Evolutionary conservation across 2,113 vertebrate genomes (phyloP).

Genomic region (Oryctolagus cuniculus): DNA sequence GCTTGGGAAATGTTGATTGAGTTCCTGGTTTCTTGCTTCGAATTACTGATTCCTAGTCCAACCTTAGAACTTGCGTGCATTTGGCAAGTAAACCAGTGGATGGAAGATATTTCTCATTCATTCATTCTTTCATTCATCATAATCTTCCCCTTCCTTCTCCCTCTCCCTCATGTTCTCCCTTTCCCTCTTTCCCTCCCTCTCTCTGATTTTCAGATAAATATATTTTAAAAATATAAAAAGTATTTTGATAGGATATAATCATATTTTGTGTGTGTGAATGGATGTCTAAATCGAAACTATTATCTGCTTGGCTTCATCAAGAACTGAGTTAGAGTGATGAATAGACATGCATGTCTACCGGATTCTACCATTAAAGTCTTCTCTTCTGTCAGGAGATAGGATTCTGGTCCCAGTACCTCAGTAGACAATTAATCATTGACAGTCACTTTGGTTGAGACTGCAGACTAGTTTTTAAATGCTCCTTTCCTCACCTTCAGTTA

Average conservation of each 20-base stretch:
- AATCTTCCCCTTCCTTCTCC: too few relatives aligned
- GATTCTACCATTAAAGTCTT: constrained; percentile 23
- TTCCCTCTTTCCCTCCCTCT: too few relatives aligned
- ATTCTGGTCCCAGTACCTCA: not conserved
- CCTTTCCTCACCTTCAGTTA: constrained; percentile 77
- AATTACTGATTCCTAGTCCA: too few relatives aligned
- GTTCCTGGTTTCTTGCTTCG: too few relatives aligned
- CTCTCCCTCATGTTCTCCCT: too few relatives aligned
- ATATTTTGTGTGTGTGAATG: constrained; percentile 21
- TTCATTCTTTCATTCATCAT: too few relatives aligned
- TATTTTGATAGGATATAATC: not conserved
- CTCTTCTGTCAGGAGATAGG: not conserved
- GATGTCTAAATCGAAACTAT: constrained; percentile 38
- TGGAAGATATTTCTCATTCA: too few relatives aligned
- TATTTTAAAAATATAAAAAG: not conserved
- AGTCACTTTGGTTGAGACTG: constrained; percentile 57
- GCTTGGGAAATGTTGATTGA: too few relatives aligned
- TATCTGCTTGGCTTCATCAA: constrained; percentile 14
- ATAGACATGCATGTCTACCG: not conserved
- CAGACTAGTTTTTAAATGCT: constrained; percentile 69
- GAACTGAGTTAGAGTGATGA: not conserved
- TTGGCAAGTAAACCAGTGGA: too few relatives aligned
- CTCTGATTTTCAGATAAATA: too few relatives aligned
- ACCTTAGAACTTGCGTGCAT: too few relatives aligned
- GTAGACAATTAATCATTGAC: constrained; percentile 70